Evolutionary conservation across 2,888 invertebrate species (phyloP), one percentile per base, ranked within the genome.

Genomic region (Schrankia costaestrigalis): DNA sequence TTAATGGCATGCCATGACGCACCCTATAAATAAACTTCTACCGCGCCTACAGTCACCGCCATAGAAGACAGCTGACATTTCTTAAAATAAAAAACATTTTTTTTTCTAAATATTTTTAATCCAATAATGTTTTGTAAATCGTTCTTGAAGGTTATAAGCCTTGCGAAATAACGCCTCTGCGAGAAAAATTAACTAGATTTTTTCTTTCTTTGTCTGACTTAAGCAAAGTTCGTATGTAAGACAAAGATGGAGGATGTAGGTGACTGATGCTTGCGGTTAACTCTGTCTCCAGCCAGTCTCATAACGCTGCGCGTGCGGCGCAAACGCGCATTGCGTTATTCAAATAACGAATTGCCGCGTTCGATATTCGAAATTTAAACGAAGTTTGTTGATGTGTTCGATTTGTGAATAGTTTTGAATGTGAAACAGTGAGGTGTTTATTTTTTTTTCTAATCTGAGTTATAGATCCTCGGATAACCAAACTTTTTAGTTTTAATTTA

Each of bases 221-320:
- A 41, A 23, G 44, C 45, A 56, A 68, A 63, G 59, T 59, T 46
- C 30, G 26, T 46, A 39, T 28, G 72, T 46, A 54, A 39, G 74
- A 78, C 47, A 43, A 64, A 57, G 75, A 78, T 45, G 54, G 66
- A 40, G 37, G 43, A 46, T 58, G 46, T 56, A 71, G 70, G 66
- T 74, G 71, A 71, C 62, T 71, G 69, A 78, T 71, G 73, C 64
- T 63, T 64, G 58, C 41, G 56, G 52, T 47, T 52, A 44, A 46
- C 45, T 44, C 45, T 55, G 84, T 72, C 85, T 85, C 85, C 85
- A 71, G 74, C 56, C 78, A 85, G 86, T 86, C 86, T 86, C 77
- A 63, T 63, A 61, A 57, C 72, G 80, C 61, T 66, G 82, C 83
- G 82, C 81, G 65, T 49, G 79, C 81, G 80, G 68, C 74, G 79